phyloP scores from a whole-genome alignment of 2,797 vertebrate genomes.

The Falco peregrinus region DNA sequence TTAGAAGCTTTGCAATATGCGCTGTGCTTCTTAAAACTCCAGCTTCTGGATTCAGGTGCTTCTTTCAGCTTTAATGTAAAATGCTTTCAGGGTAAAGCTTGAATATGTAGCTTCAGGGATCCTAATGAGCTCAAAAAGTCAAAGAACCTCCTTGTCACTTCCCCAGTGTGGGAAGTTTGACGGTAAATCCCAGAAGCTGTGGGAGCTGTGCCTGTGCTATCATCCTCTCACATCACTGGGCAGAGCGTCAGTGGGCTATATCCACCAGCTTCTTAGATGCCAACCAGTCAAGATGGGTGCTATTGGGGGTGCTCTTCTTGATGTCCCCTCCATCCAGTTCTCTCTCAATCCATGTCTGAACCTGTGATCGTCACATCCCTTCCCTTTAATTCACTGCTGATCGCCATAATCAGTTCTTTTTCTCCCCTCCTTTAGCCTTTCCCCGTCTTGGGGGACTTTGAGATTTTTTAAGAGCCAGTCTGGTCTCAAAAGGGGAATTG shows the following conservation, averaged over 20 bases:
- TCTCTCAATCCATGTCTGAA: background rate
- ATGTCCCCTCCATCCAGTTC: background rate
- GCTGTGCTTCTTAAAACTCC: background rate
- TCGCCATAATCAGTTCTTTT: background rate
- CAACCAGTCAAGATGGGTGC: background rate
- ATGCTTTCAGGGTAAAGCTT: background rate
- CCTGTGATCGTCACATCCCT: background rate
- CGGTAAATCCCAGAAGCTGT: background rate
- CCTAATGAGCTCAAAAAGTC: background rate
- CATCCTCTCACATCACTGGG: fast-evolving
- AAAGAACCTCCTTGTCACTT: background rate
- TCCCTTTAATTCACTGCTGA: background rate
- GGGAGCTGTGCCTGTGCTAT: background rate
- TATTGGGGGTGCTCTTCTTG: background rate
- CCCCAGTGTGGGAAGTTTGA: background rate
- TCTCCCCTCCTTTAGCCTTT: background rate
- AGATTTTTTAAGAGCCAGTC: background rate
- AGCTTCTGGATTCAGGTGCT: background rate
- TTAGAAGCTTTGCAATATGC: background rate
- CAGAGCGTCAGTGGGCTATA: background rate
- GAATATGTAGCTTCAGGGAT: background rate
- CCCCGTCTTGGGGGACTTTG: background rate
- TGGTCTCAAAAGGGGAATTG: background rate
- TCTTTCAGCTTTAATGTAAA: background rate
- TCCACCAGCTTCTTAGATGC: background rate